Base-by-base conservation (phyloP, 2,797 vertebrate genomes). In the Coranthus polyacanthus region DNA sequence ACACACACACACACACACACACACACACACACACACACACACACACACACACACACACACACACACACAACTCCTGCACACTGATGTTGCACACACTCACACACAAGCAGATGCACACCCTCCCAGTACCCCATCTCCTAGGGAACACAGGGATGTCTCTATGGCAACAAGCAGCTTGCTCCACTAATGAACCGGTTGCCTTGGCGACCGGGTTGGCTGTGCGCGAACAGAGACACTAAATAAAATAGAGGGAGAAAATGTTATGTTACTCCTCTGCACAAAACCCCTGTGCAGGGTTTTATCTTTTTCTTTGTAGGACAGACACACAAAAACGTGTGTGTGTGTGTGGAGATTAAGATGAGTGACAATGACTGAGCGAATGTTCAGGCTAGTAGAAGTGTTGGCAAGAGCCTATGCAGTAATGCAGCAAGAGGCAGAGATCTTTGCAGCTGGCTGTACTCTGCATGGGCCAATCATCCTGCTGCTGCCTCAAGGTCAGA, bases 141-240 rank as follows among this genome's bases (percentile, higher is more conserved):
- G 90, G 91, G 89, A 94, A 92, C 89, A 89, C 90, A 82, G 82
- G 72, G 65, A 89, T 86, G 89, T 94, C 90, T 90, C 94, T 82
- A 93, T 93, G 91, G 92, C 88, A 95, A 95, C 93, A 90, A 90
- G 92, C 89, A 88, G 92, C 92, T 94, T 93, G 90, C 92, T 92
- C 91, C 61, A 65, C 85, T 93, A 93, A 94, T 94, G 93, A 93
- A 90, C 84, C 38, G 92, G 93, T 94, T 94, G 86, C 88, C 82
- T 17, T 88, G 87, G 90, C 8, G 79, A 94, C 87, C 13, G 66
- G 86, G 85, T 89, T 89, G 92, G 89, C 92, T 94, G 94, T 94
- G 90, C 56, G 49, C 59, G 72, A 81, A 85, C 32, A 64, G 81
- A 88, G 75, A 90, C 21, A 60, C 64, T 79, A 83, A 90, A 87